Evolutionary conservation across 2,113 vertebrate genomes (phyloP).

Genomic region (Microtus oregoni): DNA sequence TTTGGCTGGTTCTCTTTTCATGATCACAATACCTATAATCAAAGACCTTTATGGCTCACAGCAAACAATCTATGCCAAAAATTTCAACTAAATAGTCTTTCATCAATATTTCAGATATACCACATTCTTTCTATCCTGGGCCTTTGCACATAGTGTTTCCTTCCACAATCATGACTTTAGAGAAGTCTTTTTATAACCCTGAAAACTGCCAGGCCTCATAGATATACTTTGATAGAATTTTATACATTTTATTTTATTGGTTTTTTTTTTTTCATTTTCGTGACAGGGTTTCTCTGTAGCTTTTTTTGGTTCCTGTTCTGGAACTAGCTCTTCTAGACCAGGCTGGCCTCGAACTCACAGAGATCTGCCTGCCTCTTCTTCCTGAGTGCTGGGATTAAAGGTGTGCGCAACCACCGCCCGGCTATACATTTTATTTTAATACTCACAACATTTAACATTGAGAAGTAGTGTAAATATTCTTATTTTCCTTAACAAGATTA

Average conservation of each 20-base stretch:
- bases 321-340: no score
- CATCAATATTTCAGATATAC: not conserved
- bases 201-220: not conserved
- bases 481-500: not conserved
- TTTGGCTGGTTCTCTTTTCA: not conserved
- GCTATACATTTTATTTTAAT: not conserved
- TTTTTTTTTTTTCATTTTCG: no score
- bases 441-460: not conserved
- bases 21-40: not conserved
- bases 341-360: no score
- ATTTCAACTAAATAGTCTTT: not conserved
- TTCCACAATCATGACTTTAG: not conserved
- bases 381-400: no score
- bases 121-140: not conserved
- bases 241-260: not conserved
- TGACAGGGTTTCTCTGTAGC: no score
- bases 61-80: not conserved
- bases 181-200: not conserved
- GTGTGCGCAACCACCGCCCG: fast-evolving
- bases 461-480: not conserved
- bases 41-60: not conserved
- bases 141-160: not conserved
- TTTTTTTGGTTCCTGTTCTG: no score
- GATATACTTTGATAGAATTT: not conserved
- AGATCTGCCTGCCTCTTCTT: no score